Conservation (phyloP, 2,888 invertebrate genomes). For the Thecocarcelia acutangulata region DNA sequence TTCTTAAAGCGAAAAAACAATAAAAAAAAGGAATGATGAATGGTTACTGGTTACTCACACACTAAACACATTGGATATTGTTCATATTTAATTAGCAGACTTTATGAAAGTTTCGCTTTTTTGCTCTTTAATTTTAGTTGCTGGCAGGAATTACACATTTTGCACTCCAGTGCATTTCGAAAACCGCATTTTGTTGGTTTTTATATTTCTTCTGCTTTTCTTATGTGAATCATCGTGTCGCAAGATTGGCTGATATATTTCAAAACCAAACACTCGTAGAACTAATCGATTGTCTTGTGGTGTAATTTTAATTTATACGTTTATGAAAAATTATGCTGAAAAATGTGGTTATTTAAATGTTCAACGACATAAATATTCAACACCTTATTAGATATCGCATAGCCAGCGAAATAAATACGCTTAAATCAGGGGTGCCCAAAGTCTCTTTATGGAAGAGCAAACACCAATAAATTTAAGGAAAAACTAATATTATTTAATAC, state of each 20-base stretch:
- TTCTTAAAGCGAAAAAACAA: slow-evolving; percentile 39
- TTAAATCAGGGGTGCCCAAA: no score
- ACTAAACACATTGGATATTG: not conserved
- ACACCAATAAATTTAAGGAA: no score
- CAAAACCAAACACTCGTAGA: no score
- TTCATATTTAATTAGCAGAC: slow-evolving; percentile 3
- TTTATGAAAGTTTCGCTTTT: not conserved
- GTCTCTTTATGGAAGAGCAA: no score
- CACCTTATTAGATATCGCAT: slow-evolving; percentile 4
- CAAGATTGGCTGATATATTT: no score
- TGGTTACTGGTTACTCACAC: slow-evolving; percentile 64
- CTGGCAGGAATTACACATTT: slow-evolving; percentile 35
- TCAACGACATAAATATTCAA: slow-evolving; percentile 36
- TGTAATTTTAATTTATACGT: slow-evolving; percentile 34
- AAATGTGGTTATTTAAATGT: no score
- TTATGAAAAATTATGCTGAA: not conserved
- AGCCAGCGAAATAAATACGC: no score
- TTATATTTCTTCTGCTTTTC: slow-evolving; percentile 26
- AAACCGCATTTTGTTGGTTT: slow-evolving; percentile 29
- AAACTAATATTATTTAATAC: no score
- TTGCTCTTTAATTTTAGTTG: slow-evolving; percentile 30
- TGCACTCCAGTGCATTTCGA: slow-evolving; percentile 10
- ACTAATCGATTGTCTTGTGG: slow-evolving; percentile 46
- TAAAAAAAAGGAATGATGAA: slow-evolving; percentile 63
- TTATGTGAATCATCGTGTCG: slow-evolving; percentile 42